phyloP scores from a whole-genome alignment of 2,888 invertebrate species.

The Anoplius nigerrimus region DNA sequence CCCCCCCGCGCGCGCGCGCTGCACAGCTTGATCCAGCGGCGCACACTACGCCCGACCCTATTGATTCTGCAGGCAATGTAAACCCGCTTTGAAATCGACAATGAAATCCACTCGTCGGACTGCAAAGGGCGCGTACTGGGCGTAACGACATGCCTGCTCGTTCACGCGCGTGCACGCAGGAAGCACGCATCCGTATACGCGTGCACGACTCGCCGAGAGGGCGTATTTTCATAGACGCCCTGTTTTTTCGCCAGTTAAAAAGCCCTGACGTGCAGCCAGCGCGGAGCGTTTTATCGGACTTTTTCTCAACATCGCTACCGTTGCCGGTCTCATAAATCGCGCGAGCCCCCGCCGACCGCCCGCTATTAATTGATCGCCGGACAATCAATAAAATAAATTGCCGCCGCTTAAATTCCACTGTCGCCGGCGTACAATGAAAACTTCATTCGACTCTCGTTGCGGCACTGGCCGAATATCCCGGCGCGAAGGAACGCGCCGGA shows the following conservation, averaged over 20 bases:
- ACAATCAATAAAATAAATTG: too few species aligned
- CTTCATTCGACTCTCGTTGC: neutral
- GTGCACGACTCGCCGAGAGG: neutral
- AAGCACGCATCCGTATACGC: constrained; percentile 15
- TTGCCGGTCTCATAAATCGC: too few species aligned
- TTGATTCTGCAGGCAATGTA: constrained; percentile 43
- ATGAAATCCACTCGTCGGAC: constrained; percentile 40
- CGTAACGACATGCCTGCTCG: neutral
- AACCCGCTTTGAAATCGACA: constrained; percentile 53
- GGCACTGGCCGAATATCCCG: neutral
- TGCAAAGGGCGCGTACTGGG: constrained; percentile 27
- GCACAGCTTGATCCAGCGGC: constrained; percentile 31
- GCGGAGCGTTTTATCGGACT: too few species aligned
- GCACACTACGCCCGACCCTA: constrained; percentile 28
- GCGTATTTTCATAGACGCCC: too few species aligned
- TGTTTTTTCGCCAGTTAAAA: too few species aligned
- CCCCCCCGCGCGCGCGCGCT: constrained; percentile 17
- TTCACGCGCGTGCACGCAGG: too few species aligned
- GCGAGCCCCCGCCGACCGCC: too few species aligned
- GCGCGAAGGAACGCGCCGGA: neutral
- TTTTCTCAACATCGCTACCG: neutral
- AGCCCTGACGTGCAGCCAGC: too few species aligned
- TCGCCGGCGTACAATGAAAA: neutral
- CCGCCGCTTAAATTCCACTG: neutral
- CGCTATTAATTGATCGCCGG: too few species aligned